These are phyloP conservation scores for Hippocampus comes DNA, from an alignment of 2,113 vertebrate species.

Conservation along the genomic window DNA sequence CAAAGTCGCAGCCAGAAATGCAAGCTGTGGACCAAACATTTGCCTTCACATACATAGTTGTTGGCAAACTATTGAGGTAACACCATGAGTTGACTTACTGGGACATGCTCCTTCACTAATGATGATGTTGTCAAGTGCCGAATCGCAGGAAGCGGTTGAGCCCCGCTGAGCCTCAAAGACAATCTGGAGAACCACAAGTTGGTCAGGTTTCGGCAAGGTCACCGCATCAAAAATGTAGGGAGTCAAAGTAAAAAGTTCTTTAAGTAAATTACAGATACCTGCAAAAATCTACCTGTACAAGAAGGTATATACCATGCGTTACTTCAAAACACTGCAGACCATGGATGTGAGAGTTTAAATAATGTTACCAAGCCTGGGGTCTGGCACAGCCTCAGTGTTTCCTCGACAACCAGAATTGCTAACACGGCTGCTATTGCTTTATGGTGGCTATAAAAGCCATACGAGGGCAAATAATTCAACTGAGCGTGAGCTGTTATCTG, in stretches of 20 bases:
- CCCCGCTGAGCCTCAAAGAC: constrained; percentile 73
- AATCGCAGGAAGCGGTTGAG: constrained; percentile 57
- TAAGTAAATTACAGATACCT: background rate
- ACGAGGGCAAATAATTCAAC: background rate
- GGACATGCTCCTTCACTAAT: constrained; percentile 72
- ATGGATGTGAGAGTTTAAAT: background rate
- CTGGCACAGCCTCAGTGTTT: background rate
- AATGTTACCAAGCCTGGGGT: background rate
- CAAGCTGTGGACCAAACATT: constrained; percentile 63
- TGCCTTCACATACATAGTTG: background rate
- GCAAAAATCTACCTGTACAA: background rate
- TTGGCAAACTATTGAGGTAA: background rate
- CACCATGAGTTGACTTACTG: constrained; percentile 46
- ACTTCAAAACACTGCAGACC: background rate
- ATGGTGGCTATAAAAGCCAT: background rate
- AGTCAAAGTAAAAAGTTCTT: background rate
- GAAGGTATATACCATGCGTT: background rate
- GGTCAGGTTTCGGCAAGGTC: background rate
- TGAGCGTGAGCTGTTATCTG: background rate
- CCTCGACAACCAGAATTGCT: background rate
- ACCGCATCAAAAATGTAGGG: background rate
- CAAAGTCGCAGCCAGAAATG: constrained; percentile 72
- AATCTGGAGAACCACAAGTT: constrained; percentile 50
- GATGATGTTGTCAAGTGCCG: constrained; percentile 74
- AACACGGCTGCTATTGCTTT: background rate